Conservation (phyloP, 2,797 vertebrate genomes). For the Neosilurus hyrtlii region DNA sequence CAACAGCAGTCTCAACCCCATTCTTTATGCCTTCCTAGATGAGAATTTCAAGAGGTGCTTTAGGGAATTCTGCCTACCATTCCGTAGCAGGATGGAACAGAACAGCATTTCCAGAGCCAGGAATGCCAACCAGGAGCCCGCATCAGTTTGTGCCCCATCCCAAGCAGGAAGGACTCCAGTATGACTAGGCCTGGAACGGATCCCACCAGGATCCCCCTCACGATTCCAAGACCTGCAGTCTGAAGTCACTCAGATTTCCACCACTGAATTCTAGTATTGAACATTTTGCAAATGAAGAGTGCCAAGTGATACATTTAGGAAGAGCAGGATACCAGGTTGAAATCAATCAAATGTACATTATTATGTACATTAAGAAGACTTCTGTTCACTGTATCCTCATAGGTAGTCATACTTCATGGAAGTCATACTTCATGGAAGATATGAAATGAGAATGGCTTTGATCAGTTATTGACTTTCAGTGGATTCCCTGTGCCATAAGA, state of each 20-base stretch:
- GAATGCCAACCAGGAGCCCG: constrained; percentile 72
- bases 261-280: constrained; percentile 75
- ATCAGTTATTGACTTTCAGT: background rate
- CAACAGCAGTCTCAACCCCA: constrained; percentile 93
- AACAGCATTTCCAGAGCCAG: constrained; percentile 73
- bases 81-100: constrained; percentile 70
- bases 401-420: too few relatives aligned
- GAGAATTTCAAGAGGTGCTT: constrained; percentile 95
- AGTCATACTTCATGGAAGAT: too few relatives aligned
- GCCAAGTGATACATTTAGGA: background rate
- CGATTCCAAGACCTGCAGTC: constrained; percentile 71
- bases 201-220: constrained; percentile 64
- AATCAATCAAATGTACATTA: background rate
- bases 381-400: background rate
- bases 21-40: constrained; percentile 92
- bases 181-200: constrained; percentile 80
- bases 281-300: background rate
- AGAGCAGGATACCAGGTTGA: background rate
- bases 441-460: background rate
- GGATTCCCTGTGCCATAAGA: constrained; percentile 1
- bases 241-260: constrained; percentile 79
- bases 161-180: constrained; percentile 74
- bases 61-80: constrained; percentile 85
- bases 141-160: constrained; percentile 79
- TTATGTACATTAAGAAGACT: background rate